These are phyloP conservation scores for Sitta europaea DNA, from an alignment of 2,113 vertebrate genomes.

Conservation along the genomic window DNA sequence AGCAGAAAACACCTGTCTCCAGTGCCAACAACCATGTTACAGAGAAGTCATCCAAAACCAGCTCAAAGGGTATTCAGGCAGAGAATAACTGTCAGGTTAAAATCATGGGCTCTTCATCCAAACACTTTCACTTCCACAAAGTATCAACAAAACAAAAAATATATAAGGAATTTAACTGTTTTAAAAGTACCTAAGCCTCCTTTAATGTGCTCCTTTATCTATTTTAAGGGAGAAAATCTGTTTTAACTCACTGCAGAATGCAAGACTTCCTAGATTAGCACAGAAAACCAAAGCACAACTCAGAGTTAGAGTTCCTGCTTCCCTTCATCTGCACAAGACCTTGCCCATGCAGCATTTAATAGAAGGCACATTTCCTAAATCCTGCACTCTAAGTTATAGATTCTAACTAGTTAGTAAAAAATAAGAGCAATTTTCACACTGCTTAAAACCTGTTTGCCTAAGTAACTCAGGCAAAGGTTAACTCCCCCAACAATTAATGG, in stretches of 20 bases:
- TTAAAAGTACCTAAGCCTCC: not conserved
- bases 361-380: slow-evolving; percentile 2
- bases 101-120: not conserved
- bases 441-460: not conserved
- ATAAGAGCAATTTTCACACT: not conserved
- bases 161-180: not conserved
- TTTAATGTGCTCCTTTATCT: not conserved
- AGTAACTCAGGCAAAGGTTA: not conserved
- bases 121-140: not conserved
- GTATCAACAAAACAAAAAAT: not conserved
- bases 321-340: not conserved
- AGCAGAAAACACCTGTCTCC: not conserved
- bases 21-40: not conserved
- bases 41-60: not conserved
- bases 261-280: not conserved
- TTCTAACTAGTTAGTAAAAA: not conserved
- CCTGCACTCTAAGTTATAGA: not conserved
- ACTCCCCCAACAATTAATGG: not conserved
- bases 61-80: not conserved
- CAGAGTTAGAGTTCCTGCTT: not conserved
- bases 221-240: not conserved
- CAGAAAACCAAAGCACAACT: not conserved
- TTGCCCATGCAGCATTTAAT: not conserved
- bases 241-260: not conserved
- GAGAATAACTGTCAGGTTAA: not conserved